Percentiles rank a stretch among this genome's conserved stretches.
Evolutionary conservation across 2,113 vertebrate genomes (phyloP).

Genomic region (Pseudorhombus dupliciocellatus): DNA sequence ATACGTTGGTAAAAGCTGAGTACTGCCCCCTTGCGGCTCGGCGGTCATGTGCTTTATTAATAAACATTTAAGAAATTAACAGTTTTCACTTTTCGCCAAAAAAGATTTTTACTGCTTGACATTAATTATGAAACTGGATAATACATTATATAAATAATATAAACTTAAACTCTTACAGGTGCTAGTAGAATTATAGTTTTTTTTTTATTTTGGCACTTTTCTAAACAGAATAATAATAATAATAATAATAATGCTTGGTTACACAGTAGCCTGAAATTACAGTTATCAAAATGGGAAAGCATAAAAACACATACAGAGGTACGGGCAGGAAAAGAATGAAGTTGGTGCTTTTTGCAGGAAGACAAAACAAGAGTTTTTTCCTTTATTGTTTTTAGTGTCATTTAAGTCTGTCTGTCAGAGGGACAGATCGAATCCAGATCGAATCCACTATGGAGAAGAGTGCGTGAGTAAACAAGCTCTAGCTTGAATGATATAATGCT

Average conservation of each 20-base stretch:
- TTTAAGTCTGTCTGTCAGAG: neutral
- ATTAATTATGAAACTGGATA: too few species aligned
- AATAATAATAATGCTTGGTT: neutral
- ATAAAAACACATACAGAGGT: neutral
- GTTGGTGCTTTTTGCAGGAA: neutral
- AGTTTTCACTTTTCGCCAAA: too few species aligned
- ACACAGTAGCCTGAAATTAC: conserved; percentile 12
- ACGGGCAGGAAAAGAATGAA: neutral
- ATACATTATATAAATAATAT: too few species aligned
- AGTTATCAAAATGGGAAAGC: neutral
- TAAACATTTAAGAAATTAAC: too few species aligned
- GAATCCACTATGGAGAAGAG: neutral
- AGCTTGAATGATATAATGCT: neutral
- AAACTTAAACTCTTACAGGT: too few species aligned
- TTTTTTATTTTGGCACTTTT: conserved; percentile 56
- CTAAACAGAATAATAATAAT: conserved; percentile 24
- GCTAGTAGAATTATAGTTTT: conserved; percentile 16
- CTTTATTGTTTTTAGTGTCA: neutral
- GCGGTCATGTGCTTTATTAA: neutral
- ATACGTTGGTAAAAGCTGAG: neutral
- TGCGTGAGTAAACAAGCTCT: too few species aligned
- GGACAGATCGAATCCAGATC: neutral
- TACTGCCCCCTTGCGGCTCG: neutral
- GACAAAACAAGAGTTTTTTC: neutral
- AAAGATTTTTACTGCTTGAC: too few species aligned